Evolutionary conservation across 2,797 vertebrate genomes (phyloP).

Genomic region (Phylloscopus collybita): DNA sequence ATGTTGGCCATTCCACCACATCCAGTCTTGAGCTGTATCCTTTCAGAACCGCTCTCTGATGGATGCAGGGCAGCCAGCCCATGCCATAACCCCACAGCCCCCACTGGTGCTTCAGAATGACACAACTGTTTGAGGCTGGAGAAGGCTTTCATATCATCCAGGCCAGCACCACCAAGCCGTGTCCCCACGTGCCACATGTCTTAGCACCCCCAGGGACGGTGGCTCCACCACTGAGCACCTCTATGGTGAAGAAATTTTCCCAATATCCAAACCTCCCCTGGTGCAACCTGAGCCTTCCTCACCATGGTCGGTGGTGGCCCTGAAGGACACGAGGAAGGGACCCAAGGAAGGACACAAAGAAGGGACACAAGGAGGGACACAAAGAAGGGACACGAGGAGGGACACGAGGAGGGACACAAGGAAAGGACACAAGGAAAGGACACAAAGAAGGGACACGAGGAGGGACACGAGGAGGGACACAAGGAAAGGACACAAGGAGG

Average conservation of each 20-base stretch:
- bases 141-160: neutral
- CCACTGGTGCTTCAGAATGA: rapidly evolving
- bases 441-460: too few species aligned
- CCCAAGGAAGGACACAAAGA: too few species aligned
- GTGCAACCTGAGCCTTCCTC: neutral
- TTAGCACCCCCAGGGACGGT: neutral
- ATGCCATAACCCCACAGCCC: neutral
- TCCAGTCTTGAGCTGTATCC: rapidly evolving
- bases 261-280: neutral
- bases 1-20: neutral
- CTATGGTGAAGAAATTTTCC: neutral
- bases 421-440: too few species aligned
- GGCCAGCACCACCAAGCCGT: neutral
- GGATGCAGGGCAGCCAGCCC: neutral
- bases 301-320: rapidly evolving
- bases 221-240: neutral
- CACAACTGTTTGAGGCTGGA: neutral
- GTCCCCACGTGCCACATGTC: rapidly evolving
- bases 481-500: too few species aligned
- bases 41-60: rapidly evolving
- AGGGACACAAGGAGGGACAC: too few species aligned
- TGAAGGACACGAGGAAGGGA: neutral
- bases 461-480: too few species aligned
- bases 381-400: too few species aligned
- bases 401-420: too few species aligned